Base-by-base conservation (phyloP, 1,140 invertebrate genomes). In the Trypoxylus dichotomus region DNA sequence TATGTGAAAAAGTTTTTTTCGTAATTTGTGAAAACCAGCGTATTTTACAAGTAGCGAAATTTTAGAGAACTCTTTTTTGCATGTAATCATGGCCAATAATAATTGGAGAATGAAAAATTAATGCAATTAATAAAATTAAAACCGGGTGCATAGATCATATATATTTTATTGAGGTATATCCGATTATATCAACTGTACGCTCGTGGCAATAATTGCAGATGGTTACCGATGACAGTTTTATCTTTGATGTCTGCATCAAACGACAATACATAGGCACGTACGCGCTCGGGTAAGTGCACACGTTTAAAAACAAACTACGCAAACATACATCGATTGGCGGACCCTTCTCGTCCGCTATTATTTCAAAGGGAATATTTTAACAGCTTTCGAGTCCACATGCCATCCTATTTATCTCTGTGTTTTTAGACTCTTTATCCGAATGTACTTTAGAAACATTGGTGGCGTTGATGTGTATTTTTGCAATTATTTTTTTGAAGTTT, bases 281-380 rank as follows among this genome's bases (percentile, higher is more conserved):
- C 19, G 32, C 32, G 32, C 10, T 15, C 72, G 15, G 11, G 8
- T 68, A 68, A 37, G 72, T 43, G 27, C 72, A 29, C 21, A 19
- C 72, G 72, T 74, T 74, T 74, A 74, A 74, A 74, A 74, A 74
- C 72, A 74, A 71, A 71, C 29, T 71, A 41, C 72, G 19, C 60
- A 68, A 68, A 68, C 60, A 24, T 24, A 68, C 60, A 68, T 68
- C 60, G 60, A 68, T 68, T 68, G 24, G 60, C 27, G 24, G 60
- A 68, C 60, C 60, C 60, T 68, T 6, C 72, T 6, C 72, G 8
- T 42, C 8, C 27, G 72, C 32, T 74, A 41, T 74, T 43, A 43
- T 43, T 41, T 74, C 72, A 74, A 74, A 74, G 72, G 72, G 72
- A 74, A 74, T 74, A 74, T 74, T 74, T 74, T 74, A 74, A 74